Conservation (phyloP, 2,888 invertebrate genomes). For the Drosophila siamana region DNA sequence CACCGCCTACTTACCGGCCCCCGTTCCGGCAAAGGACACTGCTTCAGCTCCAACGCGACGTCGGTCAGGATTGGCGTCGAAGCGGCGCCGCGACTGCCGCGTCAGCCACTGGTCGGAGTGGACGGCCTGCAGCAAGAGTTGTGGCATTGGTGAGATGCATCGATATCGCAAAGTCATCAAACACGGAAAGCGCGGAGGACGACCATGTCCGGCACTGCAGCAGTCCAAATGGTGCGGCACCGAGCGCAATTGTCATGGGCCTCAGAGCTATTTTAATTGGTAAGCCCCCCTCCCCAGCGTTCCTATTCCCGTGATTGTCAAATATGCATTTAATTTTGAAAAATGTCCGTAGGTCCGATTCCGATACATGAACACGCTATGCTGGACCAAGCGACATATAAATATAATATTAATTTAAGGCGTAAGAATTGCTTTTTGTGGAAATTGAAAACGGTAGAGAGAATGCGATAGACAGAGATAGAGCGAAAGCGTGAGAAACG, state of each 20-base stretch:
- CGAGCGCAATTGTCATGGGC: constrained; percentile 88
- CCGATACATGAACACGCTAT: constrained; percentile 79
- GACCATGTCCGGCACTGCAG: constrained; percentile 92
- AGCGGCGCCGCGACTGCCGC: constrained; percentile 89
- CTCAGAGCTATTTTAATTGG: constrained; percentile 88
- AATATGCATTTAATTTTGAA: constrained; percentile 47
- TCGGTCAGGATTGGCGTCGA: constrained; percentile 81
- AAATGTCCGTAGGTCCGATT: constrained; percentile 68
- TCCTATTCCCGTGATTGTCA: constrained; percentile 5
- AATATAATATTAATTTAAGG: constrained; percentile 80
- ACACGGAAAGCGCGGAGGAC: constrained; percentile 92
- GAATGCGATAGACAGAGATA: no score
- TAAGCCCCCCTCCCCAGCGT: constrained; percentile 72
- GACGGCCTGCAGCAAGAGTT: constrained; percentile 94
- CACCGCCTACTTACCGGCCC: constrained; percentile 13
- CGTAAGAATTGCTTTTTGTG: constrained; percentile 74
- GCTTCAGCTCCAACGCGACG: constrained; percentile 81
- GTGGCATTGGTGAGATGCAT: constrained; percentile 95
- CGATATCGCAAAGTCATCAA: constrained; percentile 92
- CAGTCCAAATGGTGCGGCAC: constrained; percentile 96
- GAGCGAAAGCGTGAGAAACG: constrained; percentile 17
- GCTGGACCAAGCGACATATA: constrained; percentile 60
- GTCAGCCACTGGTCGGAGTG: constrained; percentile 94
- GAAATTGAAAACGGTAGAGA: constrained; percentile 31
- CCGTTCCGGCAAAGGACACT: constrained; percentile 9